Evolutionary conservation across 2,888 invertebrate species (phyloP), one percentile per base, ranked within the genome.

Genomic region (Erebia palarica): DNA sequence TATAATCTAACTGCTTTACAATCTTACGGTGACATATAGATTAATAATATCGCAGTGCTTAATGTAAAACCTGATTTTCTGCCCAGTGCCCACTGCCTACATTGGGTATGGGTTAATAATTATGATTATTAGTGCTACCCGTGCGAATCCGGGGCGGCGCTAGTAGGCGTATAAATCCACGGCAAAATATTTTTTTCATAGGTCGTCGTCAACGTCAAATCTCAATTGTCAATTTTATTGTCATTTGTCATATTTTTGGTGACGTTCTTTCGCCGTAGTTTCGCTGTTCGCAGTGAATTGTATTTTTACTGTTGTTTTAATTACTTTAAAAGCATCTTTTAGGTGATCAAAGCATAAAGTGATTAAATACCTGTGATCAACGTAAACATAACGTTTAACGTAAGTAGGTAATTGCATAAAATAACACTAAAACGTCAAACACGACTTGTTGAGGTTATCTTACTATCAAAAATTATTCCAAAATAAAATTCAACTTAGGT

Each of bases 391-490:
- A 44, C 44, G 8, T 21, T 14, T 14, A 49, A 63, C 14, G 63
- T 63, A 63, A 63, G 63, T 63, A 63, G 27, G 63, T 49, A 16
- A 16, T 49, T 21, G 13, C 55, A 4, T 5, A n/a, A 10, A 3
- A 21, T 49, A 47, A 49, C 21, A 49, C 16, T 3, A 21, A 49
- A 21, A 49, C 61, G 47, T 47, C 18, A 44, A 16, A 13, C 63
- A 21, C 21, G 47, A 13, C 21, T 49, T 49, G 49, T 21, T 14
- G 49, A 49, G 63, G 63, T 63, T 63, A 63, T 63, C 63, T 49
- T 44, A 13, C 13, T 11, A 44, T 18, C 44, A 61, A 61, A 44
- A 60, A 27, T 58, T 57, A 57, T 21, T 27, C 36, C 36, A 36
- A 59, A 59, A 27, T 36, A 58, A 14, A 36, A 59, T 14, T 59